phyloP scores from a whole-genome alignment of 2,113 vertebrate genomes.

The Nannospalax galili region DNA sequence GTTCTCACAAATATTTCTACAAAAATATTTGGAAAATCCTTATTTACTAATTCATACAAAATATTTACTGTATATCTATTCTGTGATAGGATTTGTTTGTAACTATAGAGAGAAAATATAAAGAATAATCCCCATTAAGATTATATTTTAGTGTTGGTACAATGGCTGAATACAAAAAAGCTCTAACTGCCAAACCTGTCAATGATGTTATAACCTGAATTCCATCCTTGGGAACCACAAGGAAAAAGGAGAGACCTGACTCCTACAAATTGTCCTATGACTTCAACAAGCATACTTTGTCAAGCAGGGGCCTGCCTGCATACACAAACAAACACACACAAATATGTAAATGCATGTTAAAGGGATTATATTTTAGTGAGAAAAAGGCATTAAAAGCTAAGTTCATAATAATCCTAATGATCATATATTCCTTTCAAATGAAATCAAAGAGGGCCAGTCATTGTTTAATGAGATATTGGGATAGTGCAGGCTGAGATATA shows the following conservation, averaged over 20 bases:
- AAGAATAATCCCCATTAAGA: background rate
- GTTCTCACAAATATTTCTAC: background rate
- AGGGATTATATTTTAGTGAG: background rate
- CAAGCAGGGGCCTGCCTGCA: background rate
- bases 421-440: background rate
- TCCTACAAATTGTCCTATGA: no score
- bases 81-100: background rate
- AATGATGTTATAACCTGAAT: background rate
- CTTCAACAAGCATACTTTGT: background rate
- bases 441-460: background rate
- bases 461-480: background rate
- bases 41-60: background rate
- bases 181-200: no score
- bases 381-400: background rate
- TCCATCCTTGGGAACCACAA: no score
- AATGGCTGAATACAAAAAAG: background rate
- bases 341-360: background rate
- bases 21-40: background rate
- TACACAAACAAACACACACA: background rate
- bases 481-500: background rate
- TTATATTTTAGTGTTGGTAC: background rate
- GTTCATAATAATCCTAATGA: background rate
- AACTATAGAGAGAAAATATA: background rate
- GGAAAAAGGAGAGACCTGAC: no score
- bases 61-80: background rate